Evolutionary conservation across 2,888 invertebrate species (phyloP), one percentile per base, ranked within the genome.

Genomic region (Pseudanteris insignis): DNA sequence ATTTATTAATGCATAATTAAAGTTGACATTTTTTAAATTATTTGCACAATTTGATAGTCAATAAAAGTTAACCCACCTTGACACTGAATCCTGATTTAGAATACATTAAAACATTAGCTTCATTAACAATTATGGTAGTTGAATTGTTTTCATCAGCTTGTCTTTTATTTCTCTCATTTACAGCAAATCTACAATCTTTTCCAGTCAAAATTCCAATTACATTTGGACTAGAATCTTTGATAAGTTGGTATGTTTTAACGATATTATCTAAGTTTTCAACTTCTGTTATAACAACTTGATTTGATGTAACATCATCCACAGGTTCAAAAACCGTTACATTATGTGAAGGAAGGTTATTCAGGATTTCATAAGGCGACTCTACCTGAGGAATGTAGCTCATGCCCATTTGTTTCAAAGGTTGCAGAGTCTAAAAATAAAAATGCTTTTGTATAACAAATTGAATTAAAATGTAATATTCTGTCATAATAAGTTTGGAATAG

Each of bases 331-430:
- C 77, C 0, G 83, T 80, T 28, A 77, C 73, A 58, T 82, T 79
- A 6, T 83, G 81, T 4, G 81, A 80, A 0, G 83, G 81, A 3
- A 86, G 69, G 15, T 83, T 79, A 64, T 85, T 82, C 25, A 90
- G 68, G 0, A 83, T 84, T 1, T 80, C 78, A 7, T 86, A 57
- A 0, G 90, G 84, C 55, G 84, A 82, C 32, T 86, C 82, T 0
- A 90, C 90, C 11, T 84, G 83, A 5, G 88, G 84, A 41, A 87
- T 78, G 72, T 88, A 90, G 1, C 83, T 78, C 12, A 83, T 5
- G 1, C 29, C 34, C 28, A 34, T 15, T 26, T 55, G 34, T 2
- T 29, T 47, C 18, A 55, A 18, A 4, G 11, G 1, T n/a, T 47
- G 29, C 11, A 55, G 12, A 6, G 18, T 21, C 55, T 55, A 10